phyloP scores from a whole-genome alignment of 2,797 vertebrate genomes.

The Aselliscus stoliczkanus region DNA sequence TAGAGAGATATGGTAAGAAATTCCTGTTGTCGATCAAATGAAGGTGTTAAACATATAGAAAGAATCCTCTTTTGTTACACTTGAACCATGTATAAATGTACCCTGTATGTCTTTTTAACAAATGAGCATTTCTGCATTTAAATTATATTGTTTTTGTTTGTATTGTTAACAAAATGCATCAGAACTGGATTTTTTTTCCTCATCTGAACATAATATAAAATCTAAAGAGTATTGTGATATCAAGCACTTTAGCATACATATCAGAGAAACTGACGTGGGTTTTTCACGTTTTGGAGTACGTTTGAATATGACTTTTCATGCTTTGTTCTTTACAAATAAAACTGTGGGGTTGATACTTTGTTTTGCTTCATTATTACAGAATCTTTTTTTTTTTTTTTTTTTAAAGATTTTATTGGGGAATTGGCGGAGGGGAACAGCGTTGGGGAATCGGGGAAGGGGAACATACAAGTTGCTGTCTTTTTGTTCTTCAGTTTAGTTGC shows the following conservation, averaged over 20 bases:
- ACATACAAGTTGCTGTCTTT: too few species aligned
- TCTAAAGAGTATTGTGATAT: slow-evolving; percentile 80
- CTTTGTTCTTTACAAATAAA: slow-evolving; percentile 87
- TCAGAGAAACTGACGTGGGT: slow-evolving; percentile 78
- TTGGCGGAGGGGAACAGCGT: too few species aligned
- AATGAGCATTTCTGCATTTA: slow-evolving; percentile 73
- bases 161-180: slow-evolving; percentile 74
- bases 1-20: neutral
- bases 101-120: slow-evolving; percentile 66
- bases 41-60: slow-evolving; percentile 62
- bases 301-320: slow-evolving; percentile 86
- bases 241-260: slow-evolving; percentile 86
- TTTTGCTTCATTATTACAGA: slow-evolving; percentile 63
- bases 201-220: slow-evolving; percentile 68
- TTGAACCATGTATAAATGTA: slow-evolving; percentile 79
- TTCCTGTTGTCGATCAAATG: slow-evolving; percentile 73
- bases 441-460: too few species aligned
- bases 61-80: slow-evolving; percentile 69
- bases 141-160: slow-evolving; percentile 77
- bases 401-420: too few species aligned
- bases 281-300: slow-evolving; percentile 86
- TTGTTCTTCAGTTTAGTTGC: too few species aligned
- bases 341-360: slow-evolving; percentile 78
- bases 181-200: slow-evolving; percentile 80
- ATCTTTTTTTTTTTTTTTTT: too few species aligned